Conservation (phyloP, 2,888 invertebrate species). For the Leuctra nigra region DNA sequence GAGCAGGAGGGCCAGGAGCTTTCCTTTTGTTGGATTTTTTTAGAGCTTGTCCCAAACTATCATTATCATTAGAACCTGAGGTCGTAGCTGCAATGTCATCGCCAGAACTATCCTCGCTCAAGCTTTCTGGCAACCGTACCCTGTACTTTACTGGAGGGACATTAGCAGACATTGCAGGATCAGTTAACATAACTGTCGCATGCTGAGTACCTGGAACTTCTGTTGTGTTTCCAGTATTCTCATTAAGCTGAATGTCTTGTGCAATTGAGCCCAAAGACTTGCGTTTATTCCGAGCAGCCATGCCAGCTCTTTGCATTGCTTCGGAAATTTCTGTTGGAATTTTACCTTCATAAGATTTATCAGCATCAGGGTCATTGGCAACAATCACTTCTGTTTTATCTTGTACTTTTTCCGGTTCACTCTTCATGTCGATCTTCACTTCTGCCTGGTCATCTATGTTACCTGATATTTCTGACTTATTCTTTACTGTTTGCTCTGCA, state of each 20-base stretch:
- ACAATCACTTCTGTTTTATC: too few species aligned
- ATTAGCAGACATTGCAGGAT: background rate
- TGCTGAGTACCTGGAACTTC: too few species aligned
- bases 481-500: too few species aligned
- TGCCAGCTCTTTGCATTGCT: conserved; percentile 65
- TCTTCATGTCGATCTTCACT: background rate
- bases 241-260: background rate
- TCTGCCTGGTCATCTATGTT: conserved; percentile 23
- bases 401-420: too few species aligned
- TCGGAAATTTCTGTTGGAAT: conserved; percentile 65
- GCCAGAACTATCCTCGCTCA: conserved; percentile 35
- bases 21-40: conserved; percentile 61
- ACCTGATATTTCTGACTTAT: conserved; percentile 21
- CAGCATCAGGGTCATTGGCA: too few species aligned
- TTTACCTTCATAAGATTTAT: conserved; percentile 15
- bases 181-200: too few species aligned
- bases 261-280: conserved; percentile 42
- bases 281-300: conserved; percentile 60
- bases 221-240: background rate
- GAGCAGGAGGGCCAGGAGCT: conserved; percentile 62
- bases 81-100: conserved; percentile 19
- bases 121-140: conserved; percentile 22
- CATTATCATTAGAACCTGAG: conserved; percentile 22
- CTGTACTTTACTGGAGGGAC: background rate
- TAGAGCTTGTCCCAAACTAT: conserved; percentile 39